Evolutionary conservation across 92 coral and sea anemone genomes (phyloP).

Genomic region (Chrysogorgia sp.): DNA sequence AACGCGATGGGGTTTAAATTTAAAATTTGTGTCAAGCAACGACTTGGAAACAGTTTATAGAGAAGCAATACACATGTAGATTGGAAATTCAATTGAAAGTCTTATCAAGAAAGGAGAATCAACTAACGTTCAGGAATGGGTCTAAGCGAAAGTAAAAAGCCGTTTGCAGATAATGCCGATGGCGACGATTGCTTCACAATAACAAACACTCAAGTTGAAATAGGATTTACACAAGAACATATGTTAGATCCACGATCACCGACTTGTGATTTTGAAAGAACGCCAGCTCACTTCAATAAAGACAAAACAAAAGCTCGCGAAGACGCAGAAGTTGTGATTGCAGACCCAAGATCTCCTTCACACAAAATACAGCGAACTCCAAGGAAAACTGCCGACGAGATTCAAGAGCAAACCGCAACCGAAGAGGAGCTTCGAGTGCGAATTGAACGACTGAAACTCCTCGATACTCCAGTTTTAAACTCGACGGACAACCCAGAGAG

Average conservation of each 20-base stretch:
- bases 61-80: not conserved
- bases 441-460: slow-evolving; percentile 25
- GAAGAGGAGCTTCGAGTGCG: slow-evolving; percentile 32
- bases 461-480: slow-evolving; percentile 22
- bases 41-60: not conserved
- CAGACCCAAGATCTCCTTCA: slow-evolving; percentile 95
- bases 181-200: no score
- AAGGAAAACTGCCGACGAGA: slow-evolving; percentile 24
- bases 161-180: slow-evolving; percentile 73
- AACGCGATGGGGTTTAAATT: slow-evolving; percentile 42
- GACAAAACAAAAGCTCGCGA: slow-evolving; percentile 74
- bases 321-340: slow-evolving; percentile 60
- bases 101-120: not conserved
- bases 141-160: slow-evolving; percentile 80
- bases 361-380: slow-evolving; percentile 76
- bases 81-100: not conserved
- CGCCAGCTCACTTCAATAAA: slow-evolving; percentile 74
- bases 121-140: slow-evolving; percentile 66
- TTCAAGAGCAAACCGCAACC: slow-evolving; percentile 32
- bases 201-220: no score
- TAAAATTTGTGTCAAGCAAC: slow-evolving; percentile 8
- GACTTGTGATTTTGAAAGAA: slow-evolving; percentile 63
- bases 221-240: slow-evolving; percentile 52
- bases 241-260: slow-evolving; percentile 90
- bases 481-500: slow-evolving; percentile 28